phyloP scores from a whole-genome alignment of 2,113 vertebrate genomes.

The Dinomys branickii region DNA sequence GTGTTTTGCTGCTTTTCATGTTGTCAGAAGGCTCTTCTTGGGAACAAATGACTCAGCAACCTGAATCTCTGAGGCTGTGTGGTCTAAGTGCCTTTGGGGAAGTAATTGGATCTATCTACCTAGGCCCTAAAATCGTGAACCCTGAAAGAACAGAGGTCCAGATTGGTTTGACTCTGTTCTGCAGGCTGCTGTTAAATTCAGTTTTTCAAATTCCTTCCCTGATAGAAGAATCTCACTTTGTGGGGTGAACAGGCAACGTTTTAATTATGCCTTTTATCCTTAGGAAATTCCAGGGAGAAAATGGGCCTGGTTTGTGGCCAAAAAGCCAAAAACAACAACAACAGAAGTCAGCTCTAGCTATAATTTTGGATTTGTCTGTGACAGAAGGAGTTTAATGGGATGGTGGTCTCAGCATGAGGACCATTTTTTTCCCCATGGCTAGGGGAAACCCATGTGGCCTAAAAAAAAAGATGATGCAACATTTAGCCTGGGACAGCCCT shows the following conservation, averaged over 20 bases:
- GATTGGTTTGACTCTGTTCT: background rate
- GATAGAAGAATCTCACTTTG: background rate
- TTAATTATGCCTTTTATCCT: slow-evolving; percentile 66
- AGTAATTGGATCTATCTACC: background rate
- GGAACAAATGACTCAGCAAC: slow-evolving; percentile 82
- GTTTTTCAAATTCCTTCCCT: slow-evolving; percentile 4
- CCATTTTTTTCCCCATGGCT: background rate
- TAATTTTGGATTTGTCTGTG: slow-evolving; percentile 14
- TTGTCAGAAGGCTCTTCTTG: slow-evolving; percentile 73
- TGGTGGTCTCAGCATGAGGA: background rate
- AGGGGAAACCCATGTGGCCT: slow-evolving; percentile 20
- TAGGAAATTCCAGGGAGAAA: slow-evolving; percentile 70
- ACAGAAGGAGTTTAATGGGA: slow-evolving; percentile 69
- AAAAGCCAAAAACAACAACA: background rate
- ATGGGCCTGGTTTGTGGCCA: slow-evolving; percentile 50
- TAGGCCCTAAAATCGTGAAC: slow-evolving; percentile 29
- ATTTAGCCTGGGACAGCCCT: slow-evolving; percentile 23
- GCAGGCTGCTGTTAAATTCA: background rate
- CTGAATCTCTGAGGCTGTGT: slow-evolving; percentile 34
- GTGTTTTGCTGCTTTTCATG: slow-evolving; percentile 61
- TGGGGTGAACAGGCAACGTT: slow-evolving; percentile 52
- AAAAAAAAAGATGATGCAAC: slow-evolving; percentile 44
- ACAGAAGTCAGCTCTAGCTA: background rate
- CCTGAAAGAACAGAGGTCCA: background rate
- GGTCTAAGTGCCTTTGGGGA: slow-evolving; percentile 38